Evolutionary conservation across 92 coral and sea anemone genomes (phyloP).

Genomic region (Zoanthus gigantus): DNA sequence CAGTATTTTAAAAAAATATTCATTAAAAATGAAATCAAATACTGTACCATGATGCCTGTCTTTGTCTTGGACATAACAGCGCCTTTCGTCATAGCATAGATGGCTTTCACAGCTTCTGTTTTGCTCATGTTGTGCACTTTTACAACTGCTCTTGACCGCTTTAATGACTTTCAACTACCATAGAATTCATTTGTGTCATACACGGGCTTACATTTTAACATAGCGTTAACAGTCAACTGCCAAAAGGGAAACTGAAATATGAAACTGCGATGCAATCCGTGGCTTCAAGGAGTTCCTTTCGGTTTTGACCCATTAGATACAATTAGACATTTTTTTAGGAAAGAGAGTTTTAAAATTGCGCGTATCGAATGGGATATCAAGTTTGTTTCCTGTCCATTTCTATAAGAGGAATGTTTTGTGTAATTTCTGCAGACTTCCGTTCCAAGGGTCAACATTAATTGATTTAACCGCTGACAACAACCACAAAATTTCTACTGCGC

Average conservation of each 20-base stretch:
- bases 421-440: background rate
- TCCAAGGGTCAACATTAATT: background rate
- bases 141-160: background rate
- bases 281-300: background rate
- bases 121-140: constrained; percentile 38
- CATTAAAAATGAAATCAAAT: too few relatives aligned
- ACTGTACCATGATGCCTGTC: constrained; percentile 60
- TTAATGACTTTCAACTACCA: background rate
- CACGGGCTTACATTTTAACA: background rate
- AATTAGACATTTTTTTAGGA: background rate
- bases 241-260: constrained; percentile 5
- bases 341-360: background rate
- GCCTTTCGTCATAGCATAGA: constrained; percentile 89
- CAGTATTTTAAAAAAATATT: too few relatives aligned
- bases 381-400: background rate
- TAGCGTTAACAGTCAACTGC: background rate
- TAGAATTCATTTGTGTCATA: background rate
- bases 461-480: constrained; percentile 24
- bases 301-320: background rate
- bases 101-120: constrained; percentile 66
- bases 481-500: constrained; percentile 7
- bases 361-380: background rate
- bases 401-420: background rate
- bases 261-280: constrained; percentile 12
- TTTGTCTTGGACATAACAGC: constrained; percentile 85